phyloP scores from a whole-genome alignment of 2,888 invertebrate species.

The Rotaria socialis region DNA sequence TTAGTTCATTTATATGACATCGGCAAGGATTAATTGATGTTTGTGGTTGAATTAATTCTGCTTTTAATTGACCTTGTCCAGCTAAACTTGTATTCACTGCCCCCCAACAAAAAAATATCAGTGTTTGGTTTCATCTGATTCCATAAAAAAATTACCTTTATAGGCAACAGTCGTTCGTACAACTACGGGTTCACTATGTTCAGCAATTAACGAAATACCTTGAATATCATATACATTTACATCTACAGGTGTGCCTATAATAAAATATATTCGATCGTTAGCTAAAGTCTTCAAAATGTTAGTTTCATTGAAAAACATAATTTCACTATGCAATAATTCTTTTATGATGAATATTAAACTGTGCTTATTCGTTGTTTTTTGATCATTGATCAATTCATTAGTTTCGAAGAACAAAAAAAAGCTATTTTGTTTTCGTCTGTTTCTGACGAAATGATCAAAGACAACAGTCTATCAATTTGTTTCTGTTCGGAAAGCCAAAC shows the following conservation, averaged over 20 bases:
- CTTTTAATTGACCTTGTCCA: constrained; percentile 90
- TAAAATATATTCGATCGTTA: background rate
- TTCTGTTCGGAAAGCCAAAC: background rate
- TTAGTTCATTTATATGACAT: constrained; percentile 49
- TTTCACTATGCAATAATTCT: too few relatives aligned
- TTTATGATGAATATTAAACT: too few relatives aligned
- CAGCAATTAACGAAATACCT: background rate
- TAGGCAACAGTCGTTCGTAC: background rate
- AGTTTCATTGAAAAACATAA: too few relatives aligned
- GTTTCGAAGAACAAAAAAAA: background rate
- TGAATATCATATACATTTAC: background rate
- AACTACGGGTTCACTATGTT: background rate
- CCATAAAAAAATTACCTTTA: background rate
- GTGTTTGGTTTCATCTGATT: too few relatives aligned
- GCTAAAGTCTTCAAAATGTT: too few relatives aligned
- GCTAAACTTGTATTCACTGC: constrained; percentile 90
- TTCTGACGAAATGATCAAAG: constrained; percentile 1
- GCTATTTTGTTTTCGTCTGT: background rate
- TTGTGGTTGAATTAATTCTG: constrained; percentile 76
- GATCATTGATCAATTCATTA: constrained; percentile 3
- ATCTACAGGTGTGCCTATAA: background rate
- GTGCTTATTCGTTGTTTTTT: too few relatives aligned
- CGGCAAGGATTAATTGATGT: constrained; percentile 80
- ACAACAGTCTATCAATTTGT: background rate
- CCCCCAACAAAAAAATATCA: background rate